phyloP scores from a whole-genome alignment of 2,888 invertebrate species.

The Diabrotica balteata region DNA sequence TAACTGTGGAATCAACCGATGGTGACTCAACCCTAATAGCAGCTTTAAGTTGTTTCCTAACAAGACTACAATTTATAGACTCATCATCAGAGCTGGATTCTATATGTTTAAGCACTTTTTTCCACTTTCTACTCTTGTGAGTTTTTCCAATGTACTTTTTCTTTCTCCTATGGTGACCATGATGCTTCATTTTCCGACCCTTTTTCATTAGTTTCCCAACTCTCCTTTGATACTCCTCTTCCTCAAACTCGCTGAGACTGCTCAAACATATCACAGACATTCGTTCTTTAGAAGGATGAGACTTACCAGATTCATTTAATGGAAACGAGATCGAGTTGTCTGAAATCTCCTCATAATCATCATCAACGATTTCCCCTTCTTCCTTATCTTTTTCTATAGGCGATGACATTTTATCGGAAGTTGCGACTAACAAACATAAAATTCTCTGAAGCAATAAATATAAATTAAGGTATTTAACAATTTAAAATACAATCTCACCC shows the following conservation, averaged over 20 bases:
- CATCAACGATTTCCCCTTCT: conserved; percentile 60
- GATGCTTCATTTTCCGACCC: conserved; percentile 15
- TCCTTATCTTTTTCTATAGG: conserved; percentile 44
- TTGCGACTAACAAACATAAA: no score
- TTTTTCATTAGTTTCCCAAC: conserved; percentile 9
- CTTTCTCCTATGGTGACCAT: conserved; percentile 28
- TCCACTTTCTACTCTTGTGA: conserved; percentile 15
- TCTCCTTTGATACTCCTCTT: conserved; percentile 12
- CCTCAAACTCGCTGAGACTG: conserved; percentile 53
- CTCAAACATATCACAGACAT: conserved; percentile 60
- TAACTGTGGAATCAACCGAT: background rate
- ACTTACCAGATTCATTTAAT: conserved; percentile 54
- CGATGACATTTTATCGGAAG: conserved; percentile 1
- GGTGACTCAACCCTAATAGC: conserved; percentile 60
- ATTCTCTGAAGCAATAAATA: no score
- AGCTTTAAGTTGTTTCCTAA: conserved; percentile 62
- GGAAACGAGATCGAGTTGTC: conserved; percentile 56
- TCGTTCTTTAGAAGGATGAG: conserved; percentile 54
- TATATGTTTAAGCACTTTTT: conserved; percentile 19
- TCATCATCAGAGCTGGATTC: conserved; percentile 42
- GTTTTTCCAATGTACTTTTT: conserved; percentile 11
- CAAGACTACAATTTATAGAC: conserved; percentile 39
- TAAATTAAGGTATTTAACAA: no score
- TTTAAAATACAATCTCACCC: no score
- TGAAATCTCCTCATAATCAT: conserved; percentile 58